phyloP scores from a whole-genome alignment of 37 sponge, comb jelly and placozoan species.

The Halichondria panicea region DNA sequence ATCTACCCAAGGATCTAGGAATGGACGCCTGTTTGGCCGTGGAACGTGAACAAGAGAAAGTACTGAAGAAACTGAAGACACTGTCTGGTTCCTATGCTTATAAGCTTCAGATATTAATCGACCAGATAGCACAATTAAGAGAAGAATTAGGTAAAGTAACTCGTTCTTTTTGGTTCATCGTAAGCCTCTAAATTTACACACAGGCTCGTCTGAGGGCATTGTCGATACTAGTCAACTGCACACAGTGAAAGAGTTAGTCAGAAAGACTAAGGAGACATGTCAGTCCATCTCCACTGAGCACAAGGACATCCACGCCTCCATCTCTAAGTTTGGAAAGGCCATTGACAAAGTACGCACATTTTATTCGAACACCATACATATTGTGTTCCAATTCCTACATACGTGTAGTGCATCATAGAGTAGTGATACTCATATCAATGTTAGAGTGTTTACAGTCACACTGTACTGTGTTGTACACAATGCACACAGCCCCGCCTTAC shows the following conservation, averaged over 20 bases:
- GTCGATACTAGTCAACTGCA: conserved; percentile 17
- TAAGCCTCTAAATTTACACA: too few species aligned
- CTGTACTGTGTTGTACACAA: not conserved
- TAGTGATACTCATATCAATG: not conserved
- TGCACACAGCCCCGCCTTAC: not conserved
- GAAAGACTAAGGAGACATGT: conserved; percentile 9
- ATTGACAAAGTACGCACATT: conserved; percentile 75
- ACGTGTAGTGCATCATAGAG: too few species aligned
- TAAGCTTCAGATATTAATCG: conserved; percentile 32
- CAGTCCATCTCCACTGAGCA: conserved; percentile 59
- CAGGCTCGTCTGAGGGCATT: not conserved
- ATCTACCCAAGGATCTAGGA: not conserved
- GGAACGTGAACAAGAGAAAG: conserved; percentile 63
- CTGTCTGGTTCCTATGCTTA: conserved; percentile 30
- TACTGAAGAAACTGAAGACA: conserved; percentile 39
- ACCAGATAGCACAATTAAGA: conserved; percentile 31
- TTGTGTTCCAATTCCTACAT: too few species aligned
- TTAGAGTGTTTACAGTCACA: not conserved
- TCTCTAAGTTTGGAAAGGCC: conserved; percentile 70
- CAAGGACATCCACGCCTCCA: conserved; percentile 77
- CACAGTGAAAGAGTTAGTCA: conserved; percentile 17
- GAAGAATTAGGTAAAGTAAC: too few species aligned
- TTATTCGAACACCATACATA: not conserved
- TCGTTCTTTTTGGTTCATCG: not conserved
- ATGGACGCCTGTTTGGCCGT: conserved; percentile 71